phyloP scores from a whole-genome alignment of 2,113 vertebrate species.

The Poecile atricapillus region DNA sequence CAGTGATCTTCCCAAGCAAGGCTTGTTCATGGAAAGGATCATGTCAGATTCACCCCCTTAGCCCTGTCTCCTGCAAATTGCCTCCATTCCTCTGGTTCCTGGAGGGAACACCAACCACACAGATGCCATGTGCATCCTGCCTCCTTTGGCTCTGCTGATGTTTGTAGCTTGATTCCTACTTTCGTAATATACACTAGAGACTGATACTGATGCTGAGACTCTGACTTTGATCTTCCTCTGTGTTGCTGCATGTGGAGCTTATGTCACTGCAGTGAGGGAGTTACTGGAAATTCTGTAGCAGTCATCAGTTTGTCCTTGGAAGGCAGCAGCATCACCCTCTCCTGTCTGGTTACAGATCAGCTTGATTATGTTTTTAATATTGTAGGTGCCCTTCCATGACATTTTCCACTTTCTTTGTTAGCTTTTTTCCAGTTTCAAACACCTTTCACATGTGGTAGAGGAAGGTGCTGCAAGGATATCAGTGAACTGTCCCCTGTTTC shows the following conservation, averaged over 20 bases:
- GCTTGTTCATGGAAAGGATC: not conserved
- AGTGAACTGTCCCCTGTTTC: not conserved
- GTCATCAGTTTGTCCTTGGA: not conserved
- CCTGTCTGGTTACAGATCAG: not conserved
- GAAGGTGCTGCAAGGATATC: not conserved
- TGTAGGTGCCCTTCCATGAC: fast-evolving
- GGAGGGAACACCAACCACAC: fast-evolving
- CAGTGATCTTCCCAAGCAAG: not conserved
- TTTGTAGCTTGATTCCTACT: not conserved
- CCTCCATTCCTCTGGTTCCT: not conserved
- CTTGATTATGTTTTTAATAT: not conserved
- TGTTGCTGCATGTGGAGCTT: not conserved
- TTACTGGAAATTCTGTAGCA: not conserved
- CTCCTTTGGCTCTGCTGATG: fast-evolving
- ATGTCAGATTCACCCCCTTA: not conserved
- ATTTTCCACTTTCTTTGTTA: not conserved
- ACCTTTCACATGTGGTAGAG: not conserved
- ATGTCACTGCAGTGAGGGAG: not conserved
- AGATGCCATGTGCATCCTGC: not conserved
- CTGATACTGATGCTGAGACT: not conserved
- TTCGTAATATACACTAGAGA: not conserved
- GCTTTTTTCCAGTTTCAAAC: not conserved
- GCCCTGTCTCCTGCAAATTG: not conserved
- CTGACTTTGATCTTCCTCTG: not conserved
- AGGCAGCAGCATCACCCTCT: not conserved